A percentile compares a stretch with the other conserved stretches of the same genome.
phyloP scores from a whole-genome alignment of 2,113 vertebrate genomes.

The Laticauda colubrina region DNA sequence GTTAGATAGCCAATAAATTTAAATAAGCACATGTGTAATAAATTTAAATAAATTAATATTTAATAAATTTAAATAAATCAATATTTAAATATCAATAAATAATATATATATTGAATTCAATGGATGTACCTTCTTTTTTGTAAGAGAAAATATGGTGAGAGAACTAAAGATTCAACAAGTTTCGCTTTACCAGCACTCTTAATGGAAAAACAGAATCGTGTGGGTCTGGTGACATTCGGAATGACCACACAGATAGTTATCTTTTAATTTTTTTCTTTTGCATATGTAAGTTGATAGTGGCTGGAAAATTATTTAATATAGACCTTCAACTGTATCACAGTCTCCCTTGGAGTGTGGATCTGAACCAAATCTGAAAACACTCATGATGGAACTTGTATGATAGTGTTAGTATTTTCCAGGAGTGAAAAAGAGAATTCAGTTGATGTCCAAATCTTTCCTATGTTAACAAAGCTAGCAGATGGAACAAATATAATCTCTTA shows the following conservation, averaged over 20 bases:
- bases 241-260: not conserved
- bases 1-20: not conserved
- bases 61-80: not conserved
- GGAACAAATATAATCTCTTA: not conserved
- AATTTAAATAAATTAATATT: no score
- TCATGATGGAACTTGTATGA: not conserved
- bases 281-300: not conserved
- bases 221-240: not conserved
- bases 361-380: not conserved
- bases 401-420: not conserved
- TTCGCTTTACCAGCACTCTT: not conserved
- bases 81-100: not conserved
- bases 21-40: no score
- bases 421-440: not conserved
- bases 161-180: not conserved
- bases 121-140: not conserved
- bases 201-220: not conserved
- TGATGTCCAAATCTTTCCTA: not conserved
- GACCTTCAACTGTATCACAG: not conserved
- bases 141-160: not conserved
- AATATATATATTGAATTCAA: not conserved
- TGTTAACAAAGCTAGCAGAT: not conserved
- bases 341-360: not conserved
- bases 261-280: not conserved
- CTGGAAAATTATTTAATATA: not conserved